Percentiles rank a stretch among this genome's conserved stretches.
Conservation (phyloP, 2,113 vertebrate species). For the Todiramphus saurophagus region DNA sequence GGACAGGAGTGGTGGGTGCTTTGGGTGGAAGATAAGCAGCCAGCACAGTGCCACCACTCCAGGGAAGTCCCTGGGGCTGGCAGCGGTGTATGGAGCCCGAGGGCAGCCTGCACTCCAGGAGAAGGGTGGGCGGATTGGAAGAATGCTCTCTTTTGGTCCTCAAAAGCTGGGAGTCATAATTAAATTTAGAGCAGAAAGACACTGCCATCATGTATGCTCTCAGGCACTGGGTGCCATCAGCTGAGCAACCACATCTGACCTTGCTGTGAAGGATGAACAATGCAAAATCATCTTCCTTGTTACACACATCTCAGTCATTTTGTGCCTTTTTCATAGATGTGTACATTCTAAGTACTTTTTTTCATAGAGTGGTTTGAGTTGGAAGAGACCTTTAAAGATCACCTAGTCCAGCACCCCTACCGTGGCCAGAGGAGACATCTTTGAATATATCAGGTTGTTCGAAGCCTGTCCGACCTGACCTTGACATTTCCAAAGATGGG, state of each 20-base stretch:
- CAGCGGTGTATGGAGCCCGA: background rate
- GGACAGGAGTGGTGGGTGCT: background rate
- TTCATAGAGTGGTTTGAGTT: background rate
- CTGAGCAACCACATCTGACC: background rate
- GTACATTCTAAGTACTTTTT: background rate
- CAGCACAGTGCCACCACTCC: fast-evolving
- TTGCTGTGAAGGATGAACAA: background rate
- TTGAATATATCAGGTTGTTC: background rate
- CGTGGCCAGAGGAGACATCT: background rate
- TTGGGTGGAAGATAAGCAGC: background rate
- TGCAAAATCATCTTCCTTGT: background rate
- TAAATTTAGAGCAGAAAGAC: background rate
- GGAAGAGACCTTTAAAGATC: background rate
- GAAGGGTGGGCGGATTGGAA: background rate
- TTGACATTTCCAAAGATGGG: background rate
- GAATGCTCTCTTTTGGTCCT: background rate
- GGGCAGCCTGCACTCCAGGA: background rate
- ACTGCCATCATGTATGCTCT: background rate
- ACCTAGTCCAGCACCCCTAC: background rate
- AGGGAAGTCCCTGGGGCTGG: fast-evolving
- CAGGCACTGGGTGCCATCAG: background rate
- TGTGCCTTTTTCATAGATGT: background rate
- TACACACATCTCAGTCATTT: fast-evolving
- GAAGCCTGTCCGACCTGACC: background rate
- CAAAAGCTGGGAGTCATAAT: background rate